These are phyloP conservation scores for Pitangus sulphuratus DNA, from an alignment of 2,797 vertebrate species.

Conservation along the genomic window DNA sequence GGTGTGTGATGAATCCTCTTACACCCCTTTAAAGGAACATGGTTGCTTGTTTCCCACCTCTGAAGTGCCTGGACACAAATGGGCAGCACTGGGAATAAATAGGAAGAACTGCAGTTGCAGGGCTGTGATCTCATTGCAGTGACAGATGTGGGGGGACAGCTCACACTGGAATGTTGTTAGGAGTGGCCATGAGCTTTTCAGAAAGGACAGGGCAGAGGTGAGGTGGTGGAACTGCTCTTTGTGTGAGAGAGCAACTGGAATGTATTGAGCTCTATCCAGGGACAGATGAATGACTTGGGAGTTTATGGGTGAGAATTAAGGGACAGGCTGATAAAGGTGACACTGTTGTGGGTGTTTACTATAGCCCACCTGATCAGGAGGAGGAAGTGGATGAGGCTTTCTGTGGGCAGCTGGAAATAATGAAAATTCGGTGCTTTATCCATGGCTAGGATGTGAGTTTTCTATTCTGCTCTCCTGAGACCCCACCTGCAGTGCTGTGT, in stretches of 20 bases:
- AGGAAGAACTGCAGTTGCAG: neutral
- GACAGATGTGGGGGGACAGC: neutral
- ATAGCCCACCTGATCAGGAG: neutral
- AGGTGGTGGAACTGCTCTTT: neutral
- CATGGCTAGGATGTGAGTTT: neutral
- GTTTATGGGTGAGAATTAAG: neutral
- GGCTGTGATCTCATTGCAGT: neutral
- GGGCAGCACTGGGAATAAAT: neutral
- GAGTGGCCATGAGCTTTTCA: neutral
- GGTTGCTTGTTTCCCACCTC: neutral
- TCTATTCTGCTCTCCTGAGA: fast-evolving
- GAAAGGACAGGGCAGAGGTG: neutral
- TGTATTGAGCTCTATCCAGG: neutral
- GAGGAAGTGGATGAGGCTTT: neutral
- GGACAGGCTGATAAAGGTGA: neutral
- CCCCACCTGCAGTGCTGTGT: neutral
- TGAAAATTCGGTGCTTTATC: neutral
- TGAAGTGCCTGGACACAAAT: neutral
- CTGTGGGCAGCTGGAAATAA: neutral
- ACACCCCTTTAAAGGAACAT: too few relatives aligned
- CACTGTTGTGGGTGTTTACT: neutral
- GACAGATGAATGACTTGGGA: neutral
- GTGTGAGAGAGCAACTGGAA: neutral
- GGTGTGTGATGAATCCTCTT: neutral
- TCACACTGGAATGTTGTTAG: neutral